These are phyloP conservation scores for Propithecus perrieri DNA, from an alignment of 2,797 vertebrate species.

Conservation along the genomic window DNA sequence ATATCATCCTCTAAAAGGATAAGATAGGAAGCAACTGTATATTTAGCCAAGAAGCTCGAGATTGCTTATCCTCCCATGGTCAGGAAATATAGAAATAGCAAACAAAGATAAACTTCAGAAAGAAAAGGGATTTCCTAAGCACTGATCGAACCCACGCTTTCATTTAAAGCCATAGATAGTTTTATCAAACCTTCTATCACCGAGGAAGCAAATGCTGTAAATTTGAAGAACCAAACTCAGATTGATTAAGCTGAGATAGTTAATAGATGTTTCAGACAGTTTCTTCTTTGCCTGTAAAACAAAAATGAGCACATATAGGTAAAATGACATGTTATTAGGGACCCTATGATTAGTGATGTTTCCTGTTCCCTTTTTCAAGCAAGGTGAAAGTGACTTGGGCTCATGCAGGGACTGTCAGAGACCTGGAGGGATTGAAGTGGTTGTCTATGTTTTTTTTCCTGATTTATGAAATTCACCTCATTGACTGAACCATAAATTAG, in stretches of 20 bases:
- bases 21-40: background rate
- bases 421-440: background rate
- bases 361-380: background rate
- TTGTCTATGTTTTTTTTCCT: background rate
- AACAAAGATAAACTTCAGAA: slow-evolving; percentile 37
- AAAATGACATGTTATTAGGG: background rate
- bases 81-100: slow-evolving; percentile 43
- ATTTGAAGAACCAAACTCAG: background rate
- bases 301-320: background rate
- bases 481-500: background rate
- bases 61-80: fast-evolving
- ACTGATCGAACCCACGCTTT: background rate
- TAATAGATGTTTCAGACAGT: background rate
- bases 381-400: background rate
- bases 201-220: background rate
- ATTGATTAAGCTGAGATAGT: background rate
- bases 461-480: background rate
- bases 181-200: background rate
- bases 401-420: background rate
- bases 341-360: background rate
- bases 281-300: background rate
- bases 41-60: background rate
- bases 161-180: background rate
- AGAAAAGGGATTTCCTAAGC: background rate
- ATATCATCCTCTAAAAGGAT: background rate